phyloP scores from a whole-genome alignment of 53 echinoderm and acorn worm species.

The Henricia sp. region DNA sequence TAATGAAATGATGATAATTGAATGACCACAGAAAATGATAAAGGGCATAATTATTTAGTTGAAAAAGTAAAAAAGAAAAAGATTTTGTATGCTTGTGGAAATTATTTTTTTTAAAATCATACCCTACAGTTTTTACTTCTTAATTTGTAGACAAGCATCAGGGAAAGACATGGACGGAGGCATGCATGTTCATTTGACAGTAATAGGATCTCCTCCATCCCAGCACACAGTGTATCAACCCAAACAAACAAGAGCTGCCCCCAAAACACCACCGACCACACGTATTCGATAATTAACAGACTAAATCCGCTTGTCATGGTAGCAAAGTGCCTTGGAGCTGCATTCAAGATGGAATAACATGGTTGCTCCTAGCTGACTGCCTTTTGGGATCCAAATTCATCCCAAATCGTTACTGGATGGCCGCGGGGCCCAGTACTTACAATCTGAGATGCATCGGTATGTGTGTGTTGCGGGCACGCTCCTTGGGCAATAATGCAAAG shows the following conservation, averaged over 20 bases:
- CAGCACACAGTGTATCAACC: slow-evolving; percentile 5
- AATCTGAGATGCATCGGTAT: slow-evolving; percentile 61
- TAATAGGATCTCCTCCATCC: neutral
- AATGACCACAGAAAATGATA: too few species aligned
- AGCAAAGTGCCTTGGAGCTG: slow-evolving; percentile 34
- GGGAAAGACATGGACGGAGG: neutral
- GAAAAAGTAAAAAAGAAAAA: too few species aligned
- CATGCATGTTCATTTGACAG: neutral
- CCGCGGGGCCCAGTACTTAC: slow-evolving; percentile 44
- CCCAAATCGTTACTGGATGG: slow-evolving; percentile 50
- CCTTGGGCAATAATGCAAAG: slow-evolving; percentile 29
- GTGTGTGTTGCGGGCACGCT: slow-evolving; percentile 55
- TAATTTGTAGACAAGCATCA: neutral
- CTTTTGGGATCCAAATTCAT: slow-evolving; percentile 2
- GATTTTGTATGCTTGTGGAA: too few species aligned
- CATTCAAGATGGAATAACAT: slow-evolving; percentile 30
- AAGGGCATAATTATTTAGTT: too few species aligned
- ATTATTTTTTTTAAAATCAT: too few species aligned
- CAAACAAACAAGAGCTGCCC: neutral
- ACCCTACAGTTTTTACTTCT: too few species aligned
- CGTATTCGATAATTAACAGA: slow-evolving; percentile 61
- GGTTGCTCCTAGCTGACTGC: slow-evolving; percentile 12
- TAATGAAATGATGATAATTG: too few species aligned
- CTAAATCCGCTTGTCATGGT: slow-evolving; percentile 40
- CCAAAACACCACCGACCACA: slow-evolving; percentile 34